Evolutionary conservation across 2,113 vertebrate species (phyloP), one percentile per base, ranked within the genome.

Genomic region (Petrocephalus zakoni): DNA sequence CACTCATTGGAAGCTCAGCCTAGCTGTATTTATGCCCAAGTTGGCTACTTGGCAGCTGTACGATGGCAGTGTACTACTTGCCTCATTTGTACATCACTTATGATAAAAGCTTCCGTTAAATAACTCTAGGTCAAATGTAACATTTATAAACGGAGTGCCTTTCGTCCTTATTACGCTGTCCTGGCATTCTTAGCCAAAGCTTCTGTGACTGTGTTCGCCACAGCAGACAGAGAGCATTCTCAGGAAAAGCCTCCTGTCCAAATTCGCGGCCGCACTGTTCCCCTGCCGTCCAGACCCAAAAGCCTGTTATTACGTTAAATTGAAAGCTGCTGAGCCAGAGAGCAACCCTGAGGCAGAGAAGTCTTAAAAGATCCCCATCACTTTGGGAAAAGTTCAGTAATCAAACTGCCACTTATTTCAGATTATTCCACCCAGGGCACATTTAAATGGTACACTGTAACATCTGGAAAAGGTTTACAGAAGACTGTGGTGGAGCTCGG

Each of bases 251-350:
- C 61, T 86, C 61, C 58, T 64, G 87, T 86, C 25, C n/a, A 51
- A 88, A 87, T 15, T 5, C n/a, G 17, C 61, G 13, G 82, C 61
- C 34, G 21, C 25, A 64, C 46, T 75, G 56, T 89, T 22, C 46
- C 75, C 49, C 34, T 90, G 88, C 49, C 75, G 64, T 86, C 42
- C 42, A 64, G 84, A 56, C 53, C 87, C 51, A 42, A 91, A 89
- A 88, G 90, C 85, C 90, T 89, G 85, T 90, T 91, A 92, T 92
- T 90, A 89, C 6, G 42, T 89, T 90, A 87, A 88, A 89, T 91
- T 83, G 89, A 90, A 90, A 55, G 85, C 29, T 89, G 84, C 51
- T 89, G 87, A 90, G 88, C 58, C 47, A 75, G 52, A 68, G 88
- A 90, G 87, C 49, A 13, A n/a, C 47, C 78, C 42, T 13, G 72